Percentiles rank a stretch among this genome's conserved stretches.
Evolutionary conservation across 2,113 vertebrate species (phyloP).

Genomic region (Cathartes aura): DNA sequence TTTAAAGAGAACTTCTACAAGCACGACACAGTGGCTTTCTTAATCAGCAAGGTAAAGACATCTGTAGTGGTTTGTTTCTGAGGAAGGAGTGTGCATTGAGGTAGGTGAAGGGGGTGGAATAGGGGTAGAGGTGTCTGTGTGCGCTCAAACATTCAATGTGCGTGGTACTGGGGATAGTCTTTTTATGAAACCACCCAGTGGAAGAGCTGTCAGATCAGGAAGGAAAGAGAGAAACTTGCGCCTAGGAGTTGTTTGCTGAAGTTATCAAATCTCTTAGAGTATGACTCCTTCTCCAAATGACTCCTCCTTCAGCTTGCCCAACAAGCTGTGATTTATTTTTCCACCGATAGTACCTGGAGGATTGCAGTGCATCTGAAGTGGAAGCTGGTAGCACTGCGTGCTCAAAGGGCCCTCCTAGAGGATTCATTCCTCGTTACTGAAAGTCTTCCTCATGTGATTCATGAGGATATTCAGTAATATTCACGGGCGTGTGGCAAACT

Average conservation of each 20-base stretch:
- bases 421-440: not conserved
- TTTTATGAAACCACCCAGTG: not conserved
- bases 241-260: not conserved
- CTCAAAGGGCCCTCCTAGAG: not conserved
- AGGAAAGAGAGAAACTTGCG: not conserved
- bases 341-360: not conserved
- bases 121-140: not conserved
- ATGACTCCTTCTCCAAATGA: not conserved
- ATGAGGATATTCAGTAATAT: not conserved
- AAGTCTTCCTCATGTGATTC: not conserved
- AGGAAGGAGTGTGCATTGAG: not conserved
- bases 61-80: not conserved
- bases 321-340: not conserved
- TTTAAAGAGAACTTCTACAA: constrained; percentile 89
- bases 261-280: not conserved
- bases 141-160: not conserved
- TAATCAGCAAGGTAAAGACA: constrained; percentile 83
- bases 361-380: not conserved
- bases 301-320: not conserved
- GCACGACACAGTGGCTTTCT: constrained; percentile 79
- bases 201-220: not conserved
- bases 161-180: not conserved
- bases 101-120: not conserved
- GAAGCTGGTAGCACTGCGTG: not conserved
- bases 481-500: not conserved